Evolutionary conservation across 1,140 invertebrate species (phyloP).

Genomic region (Druon quercuslanigerum): DNA sequence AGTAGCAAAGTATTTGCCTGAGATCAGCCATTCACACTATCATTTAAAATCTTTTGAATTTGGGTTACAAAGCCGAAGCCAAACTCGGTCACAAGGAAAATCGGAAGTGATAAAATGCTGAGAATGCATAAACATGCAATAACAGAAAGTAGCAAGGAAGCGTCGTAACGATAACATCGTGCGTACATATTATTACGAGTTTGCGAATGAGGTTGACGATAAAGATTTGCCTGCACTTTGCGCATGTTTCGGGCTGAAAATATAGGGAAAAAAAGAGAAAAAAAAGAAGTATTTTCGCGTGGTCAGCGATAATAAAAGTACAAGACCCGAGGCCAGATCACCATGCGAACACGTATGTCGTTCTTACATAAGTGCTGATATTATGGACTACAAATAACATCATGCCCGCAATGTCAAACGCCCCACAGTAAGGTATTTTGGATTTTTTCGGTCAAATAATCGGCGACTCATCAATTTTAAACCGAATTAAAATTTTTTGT

Average conservation of each 20-base stretch:
- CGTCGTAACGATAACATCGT: neutral
- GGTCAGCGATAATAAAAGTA: constrained; percentile 41
- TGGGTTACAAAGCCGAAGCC: too few species aligned
- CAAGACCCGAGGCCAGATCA: constrained; percentile 32
- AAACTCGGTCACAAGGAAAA: neutral
- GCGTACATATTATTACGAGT: neutral
- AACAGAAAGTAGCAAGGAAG: neutral
- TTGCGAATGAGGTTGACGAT: neutral
- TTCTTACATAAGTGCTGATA: constrained; percentile 39
- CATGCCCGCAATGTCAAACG: constrained; percentile 33
- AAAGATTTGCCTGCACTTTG: constrained; percentile 28
- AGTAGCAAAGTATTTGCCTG: too few species aligned
- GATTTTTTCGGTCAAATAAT: too few species aligned
- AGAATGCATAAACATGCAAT: neutral
- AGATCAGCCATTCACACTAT: too few species aligned
- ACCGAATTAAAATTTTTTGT: too few species aligned
- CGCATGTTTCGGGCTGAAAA: constrained; percentile 13
- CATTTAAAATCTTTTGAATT: too few species aligned
- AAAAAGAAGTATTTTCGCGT: constrained; percentile 34
- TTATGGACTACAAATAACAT: constrained; percentile 37
- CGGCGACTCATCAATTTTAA: too few species aligned
- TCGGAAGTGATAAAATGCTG: neutral
- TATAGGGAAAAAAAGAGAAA: constrained; percentile 2
- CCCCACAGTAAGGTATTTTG: too few species aligned
- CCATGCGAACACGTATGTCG: constrained; percentile 2